These are phyloP conservation scores for Pterophyllum scalare DNA, from an alignment of 2,113 vertebrate genomes.

Conservation along the genomic window DNA sequence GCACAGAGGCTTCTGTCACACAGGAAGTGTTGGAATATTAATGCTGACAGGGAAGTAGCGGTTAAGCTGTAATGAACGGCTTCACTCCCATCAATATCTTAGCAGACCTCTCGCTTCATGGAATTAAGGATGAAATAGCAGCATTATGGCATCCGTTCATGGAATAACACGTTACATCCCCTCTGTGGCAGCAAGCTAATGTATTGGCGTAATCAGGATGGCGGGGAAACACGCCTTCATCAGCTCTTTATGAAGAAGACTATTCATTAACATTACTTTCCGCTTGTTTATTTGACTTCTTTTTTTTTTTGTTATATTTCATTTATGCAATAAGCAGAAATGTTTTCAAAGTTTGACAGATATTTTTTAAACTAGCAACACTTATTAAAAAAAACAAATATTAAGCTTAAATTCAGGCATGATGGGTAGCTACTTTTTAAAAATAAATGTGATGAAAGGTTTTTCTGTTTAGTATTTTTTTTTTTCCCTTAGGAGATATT, in stretches of 20 bases:
- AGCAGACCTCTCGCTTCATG: neutral
- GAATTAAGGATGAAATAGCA: slow-evolving; percentile 1
- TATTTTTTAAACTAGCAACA: neutral
- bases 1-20: slow-evolving; percentile 2
- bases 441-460: too few species aligned
- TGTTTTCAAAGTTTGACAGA: neutral
- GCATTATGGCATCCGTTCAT: neutral
- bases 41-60: slow-evolving; percentile 29
- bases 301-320: slow-evolving; percentile 16
- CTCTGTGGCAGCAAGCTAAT: slow-evolving; percentile 11
- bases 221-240: slow-evolving; percentile 18
- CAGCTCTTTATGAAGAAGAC: slow-evolving; percentile 33
- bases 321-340: neutral
- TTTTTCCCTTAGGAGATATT: too few species aligned
- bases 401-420: neutral
- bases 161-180: slow-evolving; percentile 22
- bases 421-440: too few species aligned
- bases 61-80: slow-evolving; percentile 18
- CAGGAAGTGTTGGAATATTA: slow-evolving; percentile 42
- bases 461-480: too few species aligned
- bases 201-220: slow-evolving; percentile 44
- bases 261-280: slow-evolving; percentile 19
- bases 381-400: neutral
- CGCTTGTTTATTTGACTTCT: neutral
- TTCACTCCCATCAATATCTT: slow-evolving; percentile 25